Evolutionary conservation across 2,113 vertebrate genomes (phyloP).

Genomic region (Tragelaphus strepsiceros): DNA sequence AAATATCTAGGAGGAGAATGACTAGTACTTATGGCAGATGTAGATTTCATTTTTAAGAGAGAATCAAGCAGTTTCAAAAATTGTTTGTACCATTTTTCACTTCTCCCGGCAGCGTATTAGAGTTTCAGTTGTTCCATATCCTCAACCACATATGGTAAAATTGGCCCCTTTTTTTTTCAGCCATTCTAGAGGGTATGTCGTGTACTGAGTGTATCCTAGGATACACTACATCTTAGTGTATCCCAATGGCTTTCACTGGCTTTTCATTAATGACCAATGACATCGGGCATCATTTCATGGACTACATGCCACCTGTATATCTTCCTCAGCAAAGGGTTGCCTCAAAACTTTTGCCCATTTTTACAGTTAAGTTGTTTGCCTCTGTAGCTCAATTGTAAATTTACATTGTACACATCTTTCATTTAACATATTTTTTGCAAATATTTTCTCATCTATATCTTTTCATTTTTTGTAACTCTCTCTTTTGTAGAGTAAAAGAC

Average conservation of each 20-base stretch:
- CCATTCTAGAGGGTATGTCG: background rate
- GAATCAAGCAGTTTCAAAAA: background rate
- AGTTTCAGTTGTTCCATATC: background rate
- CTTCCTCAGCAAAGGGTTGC: background rate
- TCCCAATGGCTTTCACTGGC: background rate
- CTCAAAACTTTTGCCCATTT: background rate
- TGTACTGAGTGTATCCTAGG: background rate
- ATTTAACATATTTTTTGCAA: background rate
- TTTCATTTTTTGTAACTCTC: background rate
- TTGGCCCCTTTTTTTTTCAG: background rate
- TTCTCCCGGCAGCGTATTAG: background rate
- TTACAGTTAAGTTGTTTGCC: background rate
- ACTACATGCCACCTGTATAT: background rate
- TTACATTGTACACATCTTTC: background rate
- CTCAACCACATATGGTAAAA: background rate
- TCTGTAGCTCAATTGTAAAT: background rate
- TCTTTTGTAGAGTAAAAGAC: background rate
- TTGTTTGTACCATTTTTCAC: background rate
- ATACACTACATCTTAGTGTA: background rate
- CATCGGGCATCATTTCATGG: background rate
- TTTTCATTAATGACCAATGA: background rate
- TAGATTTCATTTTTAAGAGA: background rate
- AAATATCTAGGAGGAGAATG: background rate
- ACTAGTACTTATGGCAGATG: background rate
- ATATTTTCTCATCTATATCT: background rate